phyloP scores from a whole-genome alignment of 35 echinoderm and acorn worm genomes.

The Nesometra sesokonis region DNA sequence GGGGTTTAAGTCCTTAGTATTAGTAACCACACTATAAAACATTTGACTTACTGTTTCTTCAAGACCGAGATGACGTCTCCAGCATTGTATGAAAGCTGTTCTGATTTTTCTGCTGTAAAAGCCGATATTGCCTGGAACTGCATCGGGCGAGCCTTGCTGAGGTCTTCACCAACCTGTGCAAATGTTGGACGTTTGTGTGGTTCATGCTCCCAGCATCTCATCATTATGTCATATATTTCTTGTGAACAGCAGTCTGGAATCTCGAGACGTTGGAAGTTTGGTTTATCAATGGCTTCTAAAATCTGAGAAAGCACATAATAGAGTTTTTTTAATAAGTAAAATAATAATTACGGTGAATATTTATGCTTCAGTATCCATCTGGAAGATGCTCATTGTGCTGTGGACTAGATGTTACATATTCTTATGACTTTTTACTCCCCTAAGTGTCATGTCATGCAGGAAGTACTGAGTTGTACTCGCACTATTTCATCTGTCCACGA shows the following conservation, averaged over 20 bases:
- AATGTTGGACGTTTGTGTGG: slow-evolving; percentile 75
- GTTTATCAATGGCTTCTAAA: slow-evolving; percentile 86
- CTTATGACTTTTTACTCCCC: no score
- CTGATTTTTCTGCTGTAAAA: slow-evolving; percentile 47
- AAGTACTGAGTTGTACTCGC: no score
- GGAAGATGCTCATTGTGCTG: no score
- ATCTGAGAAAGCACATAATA: slow-evolving; percentile 55
- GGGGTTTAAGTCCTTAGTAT: no score
- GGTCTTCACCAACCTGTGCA: slow-evolving; percentile 55
- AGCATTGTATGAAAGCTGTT: slow-evolving; percentile 65
- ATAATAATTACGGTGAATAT: background rate
- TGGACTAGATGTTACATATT: no score
- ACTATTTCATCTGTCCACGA: no score
- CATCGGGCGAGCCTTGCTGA: slow-evolving; percentile 49
- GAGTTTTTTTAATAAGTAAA: background rate
- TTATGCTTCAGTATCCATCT: no score
- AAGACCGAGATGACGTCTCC: slow-evolving; percentile 86
- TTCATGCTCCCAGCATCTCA: slow-evolving; percentile 75
- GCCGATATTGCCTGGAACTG: slow-evolving; percentile 55
- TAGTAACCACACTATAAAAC: no score
- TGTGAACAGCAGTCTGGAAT: slow-evolving; percentile 76
- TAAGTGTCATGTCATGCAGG: no score
- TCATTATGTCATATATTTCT: slow-evolving; percentile 66
- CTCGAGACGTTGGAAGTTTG: slow-evolving; percentile 64
- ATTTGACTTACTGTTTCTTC: slow-evolving; percentile 53